Evolutionary conservation across 2,888 invertebrate genomes (phyloP), one percentile per base, ranked within the genome.

Genomic region (Andrena minutula): DNA sequence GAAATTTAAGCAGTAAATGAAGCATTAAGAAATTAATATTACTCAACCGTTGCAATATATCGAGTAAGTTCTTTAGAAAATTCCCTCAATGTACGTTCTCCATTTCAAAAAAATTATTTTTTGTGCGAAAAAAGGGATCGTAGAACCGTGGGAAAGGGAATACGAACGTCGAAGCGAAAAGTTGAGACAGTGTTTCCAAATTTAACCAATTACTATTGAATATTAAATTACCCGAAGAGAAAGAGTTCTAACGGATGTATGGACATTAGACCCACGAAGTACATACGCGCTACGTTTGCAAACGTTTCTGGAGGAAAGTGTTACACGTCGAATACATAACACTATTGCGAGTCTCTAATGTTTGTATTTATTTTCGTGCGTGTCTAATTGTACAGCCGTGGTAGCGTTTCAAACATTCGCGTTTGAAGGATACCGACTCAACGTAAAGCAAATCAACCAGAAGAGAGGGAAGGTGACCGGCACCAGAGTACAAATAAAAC

Each of bases 361-460:
- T 82, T 82, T 80, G 71, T 82, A 49, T 79, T 75, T 80, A 75
- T 49, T 20, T 53, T 58, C 68, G 51, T 64, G 61, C 47, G 56
- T 41, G 75, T 28, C 75, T 71, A 80, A 79, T 72, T 35, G 61
- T 60, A 51, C 47, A 70, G n/a, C 8, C 58, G 63, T 66, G 61
- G 64, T 69, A 75, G 64, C 49, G n/a, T 64, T 69, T n/a, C 10
- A 75, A 49, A 58, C 65, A 35, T 41, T 41, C 23, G 28, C 26
- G 49, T 41, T 61, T 30, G 61, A 56, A 26, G 63, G 32, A 56
- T 56, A 60, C 65, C 66, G 66, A 28, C 41, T 35, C n/a, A 32
- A 10, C 26, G 61, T 53, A 53, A 78, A 66, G 8, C n/a, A 47
- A 41, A 56, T 63, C 20, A 23, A 35, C 7, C 6, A 41, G 41